Evolutionary conservation across 2,888 invertebrate species (phyloP).

Genomic region (Oscheius myriophilus): DNA sequence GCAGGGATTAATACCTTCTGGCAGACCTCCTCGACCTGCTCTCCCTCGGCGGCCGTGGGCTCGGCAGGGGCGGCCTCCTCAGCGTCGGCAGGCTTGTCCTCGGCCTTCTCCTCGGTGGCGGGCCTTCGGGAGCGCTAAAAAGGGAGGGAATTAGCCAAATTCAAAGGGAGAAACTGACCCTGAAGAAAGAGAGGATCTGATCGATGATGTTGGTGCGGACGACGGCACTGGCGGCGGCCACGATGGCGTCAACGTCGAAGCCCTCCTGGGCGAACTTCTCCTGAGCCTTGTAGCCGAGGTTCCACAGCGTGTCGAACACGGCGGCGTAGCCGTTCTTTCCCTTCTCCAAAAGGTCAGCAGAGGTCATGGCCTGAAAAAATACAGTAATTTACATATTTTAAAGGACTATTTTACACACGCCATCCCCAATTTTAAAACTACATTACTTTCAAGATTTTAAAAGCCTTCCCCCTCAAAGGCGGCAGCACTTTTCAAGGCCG

Average conservation of each 20-base stretch:
- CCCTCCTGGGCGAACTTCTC: slow-evolving; percentile 57
- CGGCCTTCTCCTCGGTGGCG: slow-evolving; percentile 20
- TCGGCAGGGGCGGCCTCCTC: slow-evolving; percentile 14
- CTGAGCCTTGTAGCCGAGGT: slow-evolving; percentile 54
- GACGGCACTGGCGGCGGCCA: slow-evolving; percentile 49
- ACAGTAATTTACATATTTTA: background rate
- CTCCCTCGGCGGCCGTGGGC: slow-evolving; percentile 22
- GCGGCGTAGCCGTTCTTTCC: slow-evolving; percentile 65
- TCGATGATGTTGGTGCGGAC: slow-evolving; percentile 58
- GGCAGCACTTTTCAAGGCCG: too few species aligned
- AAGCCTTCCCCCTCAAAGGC: too few species aligned
- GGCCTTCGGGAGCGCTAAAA: slow-evolving; percentile 29
- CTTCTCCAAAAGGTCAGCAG: slow-evolving; percentile 65
- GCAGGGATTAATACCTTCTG: slow-evolving; percentile 16
- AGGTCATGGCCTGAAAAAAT: slow-evolving; percentile 52
- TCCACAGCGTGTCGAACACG: slow-evolving; percentile 65
- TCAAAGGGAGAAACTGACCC: slow-evolving; percentile 30
- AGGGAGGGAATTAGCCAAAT: background rate
- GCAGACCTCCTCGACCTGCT: slow-evolving; percentile 26
- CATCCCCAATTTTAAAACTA: too few species aligned
- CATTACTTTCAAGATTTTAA: too few species aligned
- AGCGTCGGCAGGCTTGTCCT: slow-evolving; percentile 21
- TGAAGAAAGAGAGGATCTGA: slow-evolving; percentile 64
- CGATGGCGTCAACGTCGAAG: slow-evolving; percentile 57
- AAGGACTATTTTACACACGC: too few species aligned